A percentile compares a stretch with the other conserved stretches of the same genome.
Evolutionary conservation across 2,888 invertebrate genomes (phyloP).

Genomic region (Erpobdella octoculata): DNA sequence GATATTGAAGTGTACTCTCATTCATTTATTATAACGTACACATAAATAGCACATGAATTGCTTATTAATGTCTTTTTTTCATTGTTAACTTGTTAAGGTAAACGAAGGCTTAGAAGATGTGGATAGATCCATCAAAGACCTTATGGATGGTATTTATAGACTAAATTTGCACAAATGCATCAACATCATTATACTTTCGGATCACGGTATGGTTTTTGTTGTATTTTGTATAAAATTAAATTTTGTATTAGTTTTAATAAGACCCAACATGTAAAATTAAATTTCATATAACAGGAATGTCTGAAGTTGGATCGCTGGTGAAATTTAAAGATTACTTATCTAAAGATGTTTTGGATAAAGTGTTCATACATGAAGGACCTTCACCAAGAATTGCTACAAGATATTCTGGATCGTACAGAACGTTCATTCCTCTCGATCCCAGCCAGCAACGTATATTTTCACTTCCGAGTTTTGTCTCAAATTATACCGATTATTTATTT

Average conservation of each 20-base stretch:
- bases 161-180: conserved; percentile 43
- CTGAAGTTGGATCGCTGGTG: no score
- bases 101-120: conserved; percentile 44
- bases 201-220: conserved; percentile 42
- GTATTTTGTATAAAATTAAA: not conserved
- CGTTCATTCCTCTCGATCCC: conserved; percentile 16
- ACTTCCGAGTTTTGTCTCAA: no score
- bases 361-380: conserved; percentile 41
- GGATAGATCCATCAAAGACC: conserved; percentile 41
- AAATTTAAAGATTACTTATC: conserved; percentile 41
- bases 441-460: not conserved
- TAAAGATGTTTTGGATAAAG: conserved; percentile 32
- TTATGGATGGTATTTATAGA: conserved; percentile 45
- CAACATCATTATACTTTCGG: conserved; percentile 45
- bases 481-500: no score
- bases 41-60: no score
- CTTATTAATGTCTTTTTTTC: no score
- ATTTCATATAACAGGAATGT: no score
- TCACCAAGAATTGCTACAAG: conserved; percentile 41
- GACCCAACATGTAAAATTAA: no score
- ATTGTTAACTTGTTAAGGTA: conserved; percentile 39
- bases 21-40: no score
- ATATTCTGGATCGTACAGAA: conserved; percentile 24
- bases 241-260: not conserved
- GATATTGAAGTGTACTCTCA: no score